Evolutionary conservation across 1,140 invertebrate genomes (phyloP), one percentile per base, ranked within the genome.

Genomic region (Pteromalus puparum): DNA sequence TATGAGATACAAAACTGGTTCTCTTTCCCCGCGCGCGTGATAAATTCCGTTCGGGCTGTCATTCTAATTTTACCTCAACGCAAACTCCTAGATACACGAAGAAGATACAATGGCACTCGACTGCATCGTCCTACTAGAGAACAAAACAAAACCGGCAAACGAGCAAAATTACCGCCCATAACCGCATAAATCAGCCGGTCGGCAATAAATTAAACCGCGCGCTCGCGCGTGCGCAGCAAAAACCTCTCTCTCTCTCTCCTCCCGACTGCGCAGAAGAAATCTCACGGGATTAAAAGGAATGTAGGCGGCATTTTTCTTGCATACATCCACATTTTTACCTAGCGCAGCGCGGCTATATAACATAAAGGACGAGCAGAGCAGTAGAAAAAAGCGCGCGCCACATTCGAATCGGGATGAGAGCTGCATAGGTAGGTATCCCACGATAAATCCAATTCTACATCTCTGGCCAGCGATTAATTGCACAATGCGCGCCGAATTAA

Each of bases 121-220:
- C 2, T 53, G 18, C 15, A 53, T 5, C 18, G 7, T 61, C 53
- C 21, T 61, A 1, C 2, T n/a, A 4, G 1, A 18, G 6, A 61
- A 61, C 53, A n/a, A 61, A 61, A 61, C 6, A n/a, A 61, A 61
- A n/a, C 12, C 21, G 53, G 46, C 46, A 18, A 78, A 67, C 76
- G 65, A 78, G 65, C 21, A 68, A 79, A 79, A 79, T 79, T 65
- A 38, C 77, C 77, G 61, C 30, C 77, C 24, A 42, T 68, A 65
- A 79, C 30, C 61, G 30, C 61, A 68, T 68, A 78, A 78, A 67
- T 78, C 76, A 78, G 18, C 4, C 18, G n/a, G 15, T 28, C 61
- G 42, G 18, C 53, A 9, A 79, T 79, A 68, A 79, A 68, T 68
- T 65, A 67, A 61, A 34, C 53, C 26, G 28, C 53, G 75, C 24